Evolutionary conservation across 2,113 vertebrate species (phyloP).

Genomic region (Isichthys henryi): DNA sequence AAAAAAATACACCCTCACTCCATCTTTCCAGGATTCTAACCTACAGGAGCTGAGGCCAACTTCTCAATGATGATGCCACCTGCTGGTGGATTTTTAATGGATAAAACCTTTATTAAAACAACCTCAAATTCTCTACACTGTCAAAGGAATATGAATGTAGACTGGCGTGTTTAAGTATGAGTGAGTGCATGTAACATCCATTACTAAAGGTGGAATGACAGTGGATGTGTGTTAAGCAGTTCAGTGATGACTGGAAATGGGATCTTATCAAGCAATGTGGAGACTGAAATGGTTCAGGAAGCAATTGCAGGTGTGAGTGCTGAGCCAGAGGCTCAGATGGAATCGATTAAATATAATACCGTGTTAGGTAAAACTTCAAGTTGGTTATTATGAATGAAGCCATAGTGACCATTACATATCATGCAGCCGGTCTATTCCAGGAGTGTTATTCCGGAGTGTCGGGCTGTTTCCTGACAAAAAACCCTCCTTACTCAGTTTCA

Average conservation of each 20-base stretch:
- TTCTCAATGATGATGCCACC: not conserved
- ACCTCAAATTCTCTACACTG: not conserved
- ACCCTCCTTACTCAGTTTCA: not conserved
- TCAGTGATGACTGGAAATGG: not conserved
- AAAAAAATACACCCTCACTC: not conserved
- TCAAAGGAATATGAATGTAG: not conserved
- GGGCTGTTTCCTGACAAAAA: not conserved
- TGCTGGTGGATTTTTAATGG: not conserved
- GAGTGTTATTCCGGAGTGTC: not conserved
- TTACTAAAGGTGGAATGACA: not conserved
- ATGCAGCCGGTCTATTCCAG: not conserved
- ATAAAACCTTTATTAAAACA: not conserved
- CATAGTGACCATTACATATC: not conserved
- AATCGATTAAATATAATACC: not conserved
- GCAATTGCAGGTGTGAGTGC: not conserved
- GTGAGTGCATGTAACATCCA: not conserved
- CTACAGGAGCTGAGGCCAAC: not conserved
- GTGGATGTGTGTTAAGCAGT: not conserved
- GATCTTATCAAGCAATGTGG: not conserved
- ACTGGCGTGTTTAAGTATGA: not conserved
- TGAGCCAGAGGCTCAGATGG: not conserved
- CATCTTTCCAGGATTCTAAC: not conserved
- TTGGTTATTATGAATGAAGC: not conserved
- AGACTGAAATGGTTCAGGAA: not conserved
- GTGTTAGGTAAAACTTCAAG: not conserved